These are phyloP conservation scores for Coranthus polyacanthus DNA, from an alignment of 2,797 vertebrate species.

Conservation along the genomic window DNA sequence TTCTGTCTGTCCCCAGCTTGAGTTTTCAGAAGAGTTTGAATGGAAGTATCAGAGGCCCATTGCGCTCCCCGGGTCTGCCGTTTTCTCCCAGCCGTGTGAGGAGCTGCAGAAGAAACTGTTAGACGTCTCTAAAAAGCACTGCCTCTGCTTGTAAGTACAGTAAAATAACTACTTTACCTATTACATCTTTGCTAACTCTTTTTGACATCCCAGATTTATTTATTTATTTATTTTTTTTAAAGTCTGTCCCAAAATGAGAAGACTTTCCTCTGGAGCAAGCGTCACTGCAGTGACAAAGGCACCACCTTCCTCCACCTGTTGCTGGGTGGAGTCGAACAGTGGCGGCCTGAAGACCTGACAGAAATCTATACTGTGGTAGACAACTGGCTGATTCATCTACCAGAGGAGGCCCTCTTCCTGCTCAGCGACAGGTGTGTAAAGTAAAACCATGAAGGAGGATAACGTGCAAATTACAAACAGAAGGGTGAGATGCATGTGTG, in stretches of 20 bases:
- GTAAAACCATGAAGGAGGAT: background rate
- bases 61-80: constrained; percentile 44
- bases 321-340: constrained; percentile 86
- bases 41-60: constrained; percentile 78
- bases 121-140: constrained; percentile 78
- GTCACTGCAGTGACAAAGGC: constrained; percentile 73
- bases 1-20: constrained; percentile 60
- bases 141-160: constrained; percentile 83
- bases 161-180: constrained; percentile 12
- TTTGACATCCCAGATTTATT: too few relatives aligned
- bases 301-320: constrained; percentile 88
- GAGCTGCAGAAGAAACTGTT: constrained; percentile 76
- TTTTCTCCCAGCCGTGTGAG: constrained; percentile 66
- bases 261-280: constrained; percentile 89
- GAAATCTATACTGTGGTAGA: constrained; percentile 84
- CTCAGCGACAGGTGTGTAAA: constrained; percentile 78
- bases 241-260: constrained; percentile 89
- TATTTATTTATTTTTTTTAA: constrained; percentile 42
- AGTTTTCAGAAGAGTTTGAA: constrained; percentile 63
- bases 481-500: background rate
- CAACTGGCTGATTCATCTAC: constrained; percentile 84
- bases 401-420: constrained; percentile 87
- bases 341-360: constrained; percentile 81
- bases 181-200: background rate
- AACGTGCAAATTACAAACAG: background rate